These are phyloP conservation scores for Epizoanthus illoricatus DNA, from an alignment of 92 coral and sea anemone genomes.

Conservation along the genomic window DNA sequence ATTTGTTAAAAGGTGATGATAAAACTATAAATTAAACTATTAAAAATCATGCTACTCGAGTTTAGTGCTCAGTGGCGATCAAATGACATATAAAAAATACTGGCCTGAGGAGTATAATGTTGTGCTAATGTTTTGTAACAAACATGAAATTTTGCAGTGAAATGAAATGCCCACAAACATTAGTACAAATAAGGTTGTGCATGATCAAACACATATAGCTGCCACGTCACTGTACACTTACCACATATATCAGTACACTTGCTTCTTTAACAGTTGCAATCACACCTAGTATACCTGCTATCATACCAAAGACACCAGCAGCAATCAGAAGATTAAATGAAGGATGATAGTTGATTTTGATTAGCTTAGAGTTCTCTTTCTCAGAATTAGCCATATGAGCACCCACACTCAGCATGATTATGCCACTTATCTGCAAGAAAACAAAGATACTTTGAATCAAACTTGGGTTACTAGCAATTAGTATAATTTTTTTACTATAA, in stretches of 20 bases:
- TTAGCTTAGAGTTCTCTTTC: background rate
- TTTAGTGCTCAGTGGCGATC: too few relatives aligned
- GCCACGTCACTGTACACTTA: constrained; percentile 2
- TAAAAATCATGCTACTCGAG: too few relatives aligned
- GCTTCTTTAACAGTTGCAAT: background rate
- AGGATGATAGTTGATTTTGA: background rate
- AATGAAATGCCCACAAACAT: too few relatives aligned
- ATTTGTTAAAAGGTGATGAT: too few relatives aligned
- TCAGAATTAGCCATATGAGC: background rate
- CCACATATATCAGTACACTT: background rate
- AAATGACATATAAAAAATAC: background rate
- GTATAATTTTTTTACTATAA: too few relatives aligned
- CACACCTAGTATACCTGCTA: background rate
- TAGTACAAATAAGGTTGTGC: too few relatives aligned
- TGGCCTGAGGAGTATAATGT: background rate
- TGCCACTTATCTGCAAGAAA: background rate
- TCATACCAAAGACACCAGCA: constrained; percentile 3
- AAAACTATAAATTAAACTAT: too few relatives aligned
- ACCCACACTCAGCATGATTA: constrained; percentile 8
- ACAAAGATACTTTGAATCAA: too few relatives aligned
- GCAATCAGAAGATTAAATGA: background rate
- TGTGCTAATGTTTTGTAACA: background rate
- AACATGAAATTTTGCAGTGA: too few relatives aligned
- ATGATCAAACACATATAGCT: too few relatives aligned
- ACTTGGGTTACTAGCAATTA: too few relatives aligned